Base-by-base conservation (phyloP, 2,888 invertebrate species). In the Lissonota sp. region DNA sequence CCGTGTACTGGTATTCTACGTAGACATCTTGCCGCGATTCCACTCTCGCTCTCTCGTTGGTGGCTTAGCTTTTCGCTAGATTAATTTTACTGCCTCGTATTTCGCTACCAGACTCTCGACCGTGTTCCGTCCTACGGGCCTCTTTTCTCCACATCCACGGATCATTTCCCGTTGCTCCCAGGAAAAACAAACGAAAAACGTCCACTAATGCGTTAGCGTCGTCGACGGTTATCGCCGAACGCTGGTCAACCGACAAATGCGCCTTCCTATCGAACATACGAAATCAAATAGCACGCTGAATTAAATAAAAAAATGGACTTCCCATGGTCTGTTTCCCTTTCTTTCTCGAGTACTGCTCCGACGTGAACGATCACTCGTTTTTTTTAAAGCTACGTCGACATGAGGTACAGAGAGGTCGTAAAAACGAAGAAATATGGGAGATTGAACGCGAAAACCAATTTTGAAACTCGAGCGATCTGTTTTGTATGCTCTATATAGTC, bases 31-130 rank as follows among this genome's bases (percentile, higher is more conserved):
- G 12, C 67, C 46, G 46, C 10, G 67, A 57, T 62, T 42, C 71
- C 44, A 58, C 60, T 51, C 75, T 74, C 76, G 79, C 71, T 51
- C 26, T 26, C 26, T 26, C 26, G 26, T 10, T 6, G 78, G 78
- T 46, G 81, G 78, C 76, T 73, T 71, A 79, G 83, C 86, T 85
- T 89, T 87, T 86, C 87, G 85, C 87, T 89, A 84, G 88, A 88
- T 89, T 88, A 88, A 88, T 87, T 87, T 84, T 84, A 84, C 83
- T 76, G 69, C 80, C 73, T 53, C 64, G 67, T 79, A 79, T 79
- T 79, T 79, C 73, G 79, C 44, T 37, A 63, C 60, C 79, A 73
- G 72, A 79, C 55, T 62, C 69, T 64, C 71, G 58, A 71, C 55
- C 26, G 26, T 26, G 26, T 66, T 46, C 57, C 57, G 46, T 51